Conservation (phyloP, 2,797 vertebrate genomes). For the Bovichtus variegatus region DNA sequence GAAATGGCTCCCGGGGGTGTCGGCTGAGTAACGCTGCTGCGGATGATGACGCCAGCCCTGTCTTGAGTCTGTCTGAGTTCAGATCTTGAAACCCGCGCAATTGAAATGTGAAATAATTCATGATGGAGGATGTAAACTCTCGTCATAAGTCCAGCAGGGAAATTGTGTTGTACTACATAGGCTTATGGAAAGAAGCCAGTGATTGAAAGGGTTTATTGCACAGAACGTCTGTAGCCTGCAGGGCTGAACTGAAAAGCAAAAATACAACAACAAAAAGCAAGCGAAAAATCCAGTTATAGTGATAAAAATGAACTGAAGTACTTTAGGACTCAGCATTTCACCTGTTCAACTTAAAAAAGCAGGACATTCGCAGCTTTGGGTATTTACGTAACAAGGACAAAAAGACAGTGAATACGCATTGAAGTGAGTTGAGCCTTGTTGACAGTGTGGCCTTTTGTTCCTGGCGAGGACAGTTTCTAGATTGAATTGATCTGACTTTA, state of each 20-base stretch:
- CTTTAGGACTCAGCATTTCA: neutral
- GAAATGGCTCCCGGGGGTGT: slow-evolving; percentile 25
- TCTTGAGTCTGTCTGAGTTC: slow-evolving; percentile 32
- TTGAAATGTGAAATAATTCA: slow-evolving; percentile 48
- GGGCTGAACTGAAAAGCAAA: neutral
- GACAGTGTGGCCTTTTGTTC: slow-evolving; percentile 79
- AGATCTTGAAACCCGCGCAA: slow-evolving; percentile 44
- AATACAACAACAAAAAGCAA: neutral
- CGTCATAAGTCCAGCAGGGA: slow-evolving; percentile 37
- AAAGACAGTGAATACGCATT: slow-evolving; percentile 57
- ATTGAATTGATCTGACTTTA: slow-evolving; percentile 82
- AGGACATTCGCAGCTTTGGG: slow-evolving; percentile 27
- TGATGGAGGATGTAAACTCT: slow-evolving; percentile 37
- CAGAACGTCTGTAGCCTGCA: slow-evolving; percentile 1
- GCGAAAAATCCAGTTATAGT: neutral
- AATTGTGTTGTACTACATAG: slow-evolving; percentile 8
- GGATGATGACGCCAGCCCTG: slow-evolving; percentile 22
- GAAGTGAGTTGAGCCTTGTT: slow-evolving; percentile 72
- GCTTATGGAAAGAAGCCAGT: slow-evolving; percentile 27
- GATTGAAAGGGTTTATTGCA: slow-evolving; percentile 26
- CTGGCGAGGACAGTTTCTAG: slow-evolving; percentile 71
- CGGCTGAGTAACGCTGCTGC: slow-evolving; percentile 33
- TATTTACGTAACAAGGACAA: slow-evolving; percentile 62
- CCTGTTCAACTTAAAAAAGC: slow-evolving; percentile 27
- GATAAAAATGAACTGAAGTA: slow-evolving; percentile 11